Evolutionary conservation across 2,797 vertebrate genomes (phyloP).

Genomic region (Graptemys geographica): DNA sequence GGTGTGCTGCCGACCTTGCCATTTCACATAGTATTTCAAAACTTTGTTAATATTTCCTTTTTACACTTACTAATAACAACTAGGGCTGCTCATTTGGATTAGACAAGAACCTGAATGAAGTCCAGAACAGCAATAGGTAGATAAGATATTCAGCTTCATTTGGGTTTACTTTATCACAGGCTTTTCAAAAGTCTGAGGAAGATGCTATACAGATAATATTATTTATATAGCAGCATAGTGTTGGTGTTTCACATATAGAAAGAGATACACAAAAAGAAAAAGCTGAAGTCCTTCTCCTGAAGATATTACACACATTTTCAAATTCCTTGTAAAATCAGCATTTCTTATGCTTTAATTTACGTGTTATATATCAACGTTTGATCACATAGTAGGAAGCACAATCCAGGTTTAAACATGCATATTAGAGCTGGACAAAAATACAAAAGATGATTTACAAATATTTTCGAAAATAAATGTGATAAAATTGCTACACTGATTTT

Average conservation of each 20-base stretch:
- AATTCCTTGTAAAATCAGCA: neutral
- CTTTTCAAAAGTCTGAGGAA: constrained; percentile 20
- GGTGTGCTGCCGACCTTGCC: constrained; percentile 15
- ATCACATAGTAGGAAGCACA: neutral
- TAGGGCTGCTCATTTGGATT: constrained; percentile 43
- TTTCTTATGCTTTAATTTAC: neutral
- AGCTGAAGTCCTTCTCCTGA: neutral
- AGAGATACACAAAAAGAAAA: neutral
- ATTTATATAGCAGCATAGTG: neutral
- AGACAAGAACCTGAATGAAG: neutral
- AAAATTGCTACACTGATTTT: neutral
- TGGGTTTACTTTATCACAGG: constrained; percentile 5
- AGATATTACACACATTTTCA: neutral
- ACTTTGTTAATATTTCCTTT: constrained; percentile 33
- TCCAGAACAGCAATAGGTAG: neutral
- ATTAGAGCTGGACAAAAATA: neutral
- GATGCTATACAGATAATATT: neutral
- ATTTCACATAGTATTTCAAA: constrained; percentile 35
- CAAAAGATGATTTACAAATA: neutral
- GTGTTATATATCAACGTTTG: neutral
- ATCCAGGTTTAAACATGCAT: neutral
- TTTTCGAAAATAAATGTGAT: neutral
- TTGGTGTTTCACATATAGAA: neutral
- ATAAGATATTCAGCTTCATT: neutral
- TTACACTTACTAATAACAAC: constrained; percentile 32